A percentile compares a stretch with the other conserved stretches of the same genome.
phyloP scores from a whole-genome alignment of 2,797 vertebrate genomes.

The Macropus fuliginosus region DNA sequence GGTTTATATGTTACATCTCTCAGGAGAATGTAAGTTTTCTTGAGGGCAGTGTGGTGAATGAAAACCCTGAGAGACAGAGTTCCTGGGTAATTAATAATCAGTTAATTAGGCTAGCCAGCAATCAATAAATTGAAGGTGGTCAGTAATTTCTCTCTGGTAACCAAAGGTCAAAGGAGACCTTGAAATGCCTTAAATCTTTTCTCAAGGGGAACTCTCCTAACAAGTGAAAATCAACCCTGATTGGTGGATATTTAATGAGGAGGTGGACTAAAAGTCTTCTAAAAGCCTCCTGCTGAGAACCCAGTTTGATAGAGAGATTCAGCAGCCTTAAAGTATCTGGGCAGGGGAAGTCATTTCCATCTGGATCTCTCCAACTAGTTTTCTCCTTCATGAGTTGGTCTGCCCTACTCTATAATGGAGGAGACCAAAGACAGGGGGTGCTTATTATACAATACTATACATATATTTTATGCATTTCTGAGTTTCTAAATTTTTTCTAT shows the following conservation, averaged over 20 bases:
- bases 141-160: neutral
- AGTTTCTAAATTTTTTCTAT: neutral
- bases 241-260: neutral
- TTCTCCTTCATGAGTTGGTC: neutral
- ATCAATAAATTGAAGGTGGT: neutral
- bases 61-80: neutral
- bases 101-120: neutral
- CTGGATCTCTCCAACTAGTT: neutral
- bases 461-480: neutral
- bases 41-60: neutral
- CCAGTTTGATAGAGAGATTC: neutral
- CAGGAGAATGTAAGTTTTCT: neutral
- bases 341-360: neutral
- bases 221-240: neutral
- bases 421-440: neutral
- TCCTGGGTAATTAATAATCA: neutral
- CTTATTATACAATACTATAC: neutral
- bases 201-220: neutral
- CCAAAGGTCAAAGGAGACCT: neutral
- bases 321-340: neutral
- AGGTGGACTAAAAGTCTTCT: neutral
- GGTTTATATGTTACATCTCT: neutral
- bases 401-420: neutral
- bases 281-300: neutral
- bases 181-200: neutral